Percentiles rank a stretch among this genome's conserved stretches.
These are phyloP conservation scores for Gerris lacustris DNA, from an alignment of 2,888 invertebrate genomes.

Conservation along the genomic window DNA sequence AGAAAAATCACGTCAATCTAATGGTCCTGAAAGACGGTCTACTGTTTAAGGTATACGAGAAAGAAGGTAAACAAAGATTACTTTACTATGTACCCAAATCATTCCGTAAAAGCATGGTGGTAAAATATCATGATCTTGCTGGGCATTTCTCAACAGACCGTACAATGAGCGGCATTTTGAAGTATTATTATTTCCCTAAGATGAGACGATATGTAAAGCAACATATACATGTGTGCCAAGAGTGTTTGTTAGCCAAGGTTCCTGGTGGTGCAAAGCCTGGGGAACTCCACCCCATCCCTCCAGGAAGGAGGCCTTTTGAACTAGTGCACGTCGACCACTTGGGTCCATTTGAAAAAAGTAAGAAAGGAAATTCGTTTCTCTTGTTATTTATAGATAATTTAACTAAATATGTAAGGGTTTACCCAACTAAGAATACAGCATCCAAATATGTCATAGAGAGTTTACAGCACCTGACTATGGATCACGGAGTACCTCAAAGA, in stretches of 20 bases:
- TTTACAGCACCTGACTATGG: not conserved
- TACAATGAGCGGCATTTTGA: not conserved
- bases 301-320: conserved; percentile 2
- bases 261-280: not conserved
- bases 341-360: not conserved
- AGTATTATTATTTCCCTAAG: not conserved
- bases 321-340: not conserved
- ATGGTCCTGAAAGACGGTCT: too few species aligned
- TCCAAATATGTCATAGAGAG: not conserved
- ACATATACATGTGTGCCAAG: not conserved
- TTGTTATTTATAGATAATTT: conserved; percentile 6
- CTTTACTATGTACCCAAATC: not conserved
- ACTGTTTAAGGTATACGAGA: too few species aligned
- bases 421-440: not conserved
- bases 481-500: not conserved
- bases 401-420: not conserved
- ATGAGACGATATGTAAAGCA: not conserved
- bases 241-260: not conserved
- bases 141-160: not conserved
- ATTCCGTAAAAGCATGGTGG: not conserved
- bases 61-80: too few species aligned
- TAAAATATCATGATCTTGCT: not conserved
- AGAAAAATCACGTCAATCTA: too few species aligned
- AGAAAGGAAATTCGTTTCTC: not conserved
- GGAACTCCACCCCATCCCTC: not conserved